Conservation (phyloP, 2,888 invertebrate genomes). For the Drosophila vallismaia region DNA sequence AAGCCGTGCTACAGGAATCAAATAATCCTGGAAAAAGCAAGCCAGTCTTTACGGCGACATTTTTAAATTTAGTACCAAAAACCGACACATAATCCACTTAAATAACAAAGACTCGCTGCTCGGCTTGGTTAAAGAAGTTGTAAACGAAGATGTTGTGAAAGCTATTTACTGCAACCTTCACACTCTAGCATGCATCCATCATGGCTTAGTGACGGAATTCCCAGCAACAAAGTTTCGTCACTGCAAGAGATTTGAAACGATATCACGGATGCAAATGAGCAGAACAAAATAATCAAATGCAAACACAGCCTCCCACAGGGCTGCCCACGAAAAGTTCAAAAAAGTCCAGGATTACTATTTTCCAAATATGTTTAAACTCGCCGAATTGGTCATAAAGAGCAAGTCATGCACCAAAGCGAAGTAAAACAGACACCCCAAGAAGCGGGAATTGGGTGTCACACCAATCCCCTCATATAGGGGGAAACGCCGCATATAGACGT, state of each 20-base stretch:
- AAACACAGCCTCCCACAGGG: no score
- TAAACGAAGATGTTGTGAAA: slow-evolving; percentile 1
- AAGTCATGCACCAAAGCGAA: not conserved
- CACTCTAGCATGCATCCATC: not conserved
- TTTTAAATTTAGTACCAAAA: not conserved
- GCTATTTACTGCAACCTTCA: not conserved
- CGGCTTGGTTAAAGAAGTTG: not conserved
- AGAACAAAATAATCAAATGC: no score
- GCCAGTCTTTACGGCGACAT: not conserved
- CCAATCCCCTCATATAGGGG: not conserved
- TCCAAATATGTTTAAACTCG: slow-evolving; percentile 2
- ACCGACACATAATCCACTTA: slow-evolving; percentile 1
- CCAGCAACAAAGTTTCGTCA: no score
- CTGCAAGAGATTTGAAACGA: no score
- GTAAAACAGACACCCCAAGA: not conserved
- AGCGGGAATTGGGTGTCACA: not conserved
- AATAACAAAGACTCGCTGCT: not conserved
- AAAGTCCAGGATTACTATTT: slow-evolving; percentile 7
- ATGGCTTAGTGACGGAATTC: not conserved
- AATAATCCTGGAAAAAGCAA: not conserved
- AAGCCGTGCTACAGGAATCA: slow-evolving; percentile 6
- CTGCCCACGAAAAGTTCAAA: no score
- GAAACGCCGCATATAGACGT: no score
- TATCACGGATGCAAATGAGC: no score
- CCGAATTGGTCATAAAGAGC: slow-evolving; percentile 1